Evolutionary conservation across 2,888 invertebrate genomes (phyloP).

Genomic region (Hirtodrosophila alboralis): DNA sequence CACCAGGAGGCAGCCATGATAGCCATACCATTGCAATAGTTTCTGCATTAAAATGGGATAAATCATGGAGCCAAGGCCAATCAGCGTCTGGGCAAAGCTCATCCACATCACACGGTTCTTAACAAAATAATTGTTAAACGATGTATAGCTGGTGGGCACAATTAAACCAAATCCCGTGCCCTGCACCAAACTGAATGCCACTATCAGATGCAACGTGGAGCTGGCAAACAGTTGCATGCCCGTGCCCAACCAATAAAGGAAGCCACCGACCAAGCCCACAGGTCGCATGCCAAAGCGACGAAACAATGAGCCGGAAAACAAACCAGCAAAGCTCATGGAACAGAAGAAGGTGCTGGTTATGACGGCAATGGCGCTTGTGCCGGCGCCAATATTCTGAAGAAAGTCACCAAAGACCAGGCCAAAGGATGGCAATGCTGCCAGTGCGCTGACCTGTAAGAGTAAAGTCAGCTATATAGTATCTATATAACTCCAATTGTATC

Average conservation of each 20-base stretch:
- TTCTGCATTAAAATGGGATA: slow-evolving; percentile 88
- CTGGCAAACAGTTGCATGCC: slow-evolving; percentile 87
- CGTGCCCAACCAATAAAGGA: slow-evolving; percentile 87
- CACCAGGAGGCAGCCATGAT: slow-evolving; percentile 88
- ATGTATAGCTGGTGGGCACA: slow-evolving; percentile 89
- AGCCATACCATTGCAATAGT: slow-evolving; percentile 87
- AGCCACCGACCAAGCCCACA: slow-evolving; percentile 88
- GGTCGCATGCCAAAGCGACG: slow-evolving; percentile 88
- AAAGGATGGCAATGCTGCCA: slow-evolving; percentile 89
- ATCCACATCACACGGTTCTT: slow-evolving; percentile 89
- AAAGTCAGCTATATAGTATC: background rate
- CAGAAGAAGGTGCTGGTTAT: slow-evolving; percentile 88
- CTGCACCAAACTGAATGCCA: slow-evolving; percentile 88
- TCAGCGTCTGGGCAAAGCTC: slow-evolving; percentile 89
- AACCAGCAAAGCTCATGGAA: slow-evolving; percentile 85
- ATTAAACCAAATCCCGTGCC: slow-evolving; percentile 90
- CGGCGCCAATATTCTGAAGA: slow-evolving; percentile 87
- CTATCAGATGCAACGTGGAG: slow-evolving; percentile 87
- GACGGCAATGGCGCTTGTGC: slow-evolving; percentile 89
- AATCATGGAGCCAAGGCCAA: slow-evolving; percentile 88
- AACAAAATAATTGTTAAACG: slow-evolving; percentile 90
- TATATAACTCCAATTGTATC: background rate
- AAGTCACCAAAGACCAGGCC: slow-evolving; percentile 89
- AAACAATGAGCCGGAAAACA: slow-evolving; percentile 88
- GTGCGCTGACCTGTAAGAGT: slow-evolving; percentile 87